Evolutionary conservation across 1,140 invertebrate genomes (phyloP), one percentile per base, ranked within the genome.

Genomic region (Lethrus apterus): DNA sequence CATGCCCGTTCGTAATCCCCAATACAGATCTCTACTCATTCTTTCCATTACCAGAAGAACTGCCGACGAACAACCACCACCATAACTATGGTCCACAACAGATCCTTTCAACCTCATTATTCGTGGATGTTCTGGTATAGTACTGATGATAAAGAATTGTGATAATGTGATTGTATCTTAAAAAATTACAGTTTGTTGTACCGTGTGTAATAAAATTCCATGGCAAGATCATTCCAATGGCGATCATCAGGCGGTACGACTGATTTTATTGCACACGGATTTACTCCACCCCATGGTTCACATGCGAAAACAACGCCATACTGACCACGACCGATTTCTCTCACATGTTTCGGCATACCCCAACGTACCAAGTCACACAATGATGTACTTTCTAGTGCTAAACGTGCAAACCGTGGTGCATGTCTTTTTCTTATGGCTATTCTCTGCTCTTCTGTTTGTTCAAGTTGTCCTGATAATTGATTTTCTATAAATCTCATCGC

Each of bases 231-330:
- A 65, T 89, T 86, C 85, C 89, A 93, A 62, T 93, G 89, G 53
- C 87, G 80, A 47, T 92, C 88, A 68, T 94, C 91, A 2, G 87
- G 84, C 0, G 89, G 89, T 18, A 93, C 80, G 19, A 94, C 87
- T 10, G 88, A 90, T 71, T 94, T 94, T n/a, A 93, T 79, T 9
- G 89, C 89, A 62, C 81, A 89, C 0, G 83, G 83, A 31, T 76
- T 70, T 34, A 74, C 76, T 1, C 78, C 84, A 1, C 74, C 84
- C 89, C 90, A 93, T 8, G 72, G 66, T 26, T 89, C 83, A 58
- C 88, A 89, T 0, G 83, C 72, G 65, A 87, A 93, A 7, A 93
- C 90, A n/a, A 94, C 89, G 9, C 91, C 91, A 68, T 93, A 94
- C 61, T 93, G 89, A 1, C 90, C 90, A 19, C 89, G 74, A 1